phyloP scores from a whole-genome alignment of 2,113 vertebrate genomes.

The Strix uralensis region DNA sequence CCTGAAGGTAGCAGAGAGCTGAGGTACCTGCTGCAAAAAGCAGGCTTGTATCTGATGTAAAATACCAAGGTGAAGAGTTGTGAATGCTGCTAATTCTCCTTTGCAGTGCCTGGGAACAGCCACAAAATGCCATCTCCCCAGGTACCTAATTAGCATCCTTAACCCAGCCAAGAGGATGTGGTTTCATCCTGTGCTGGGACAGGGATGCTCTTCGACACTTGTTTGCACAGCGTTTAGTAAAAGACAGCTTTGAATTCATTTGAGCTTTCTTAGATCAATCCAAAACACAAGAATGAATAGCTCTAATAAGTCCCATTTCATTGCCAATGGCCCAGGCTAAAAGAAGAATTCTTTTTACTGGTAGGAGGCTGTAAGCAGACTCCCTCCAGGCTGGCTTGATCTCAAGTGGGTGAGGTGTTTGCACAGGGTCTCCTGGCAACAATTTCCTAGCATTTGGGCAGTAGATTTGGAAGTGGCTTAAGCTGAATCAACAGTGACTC shows the following conservation, averaged over 20 bases:
- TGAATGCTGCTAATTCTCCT: neutral
- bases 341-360: neutral
- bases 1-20: neutral
- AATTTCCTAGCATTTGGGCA: neutral
- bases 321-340: neutral
- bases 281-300: neutral
- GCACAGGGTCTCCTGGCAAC: neutral
- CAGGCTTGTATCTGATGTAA: neutral
- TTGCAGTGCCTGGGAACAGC: neutral
- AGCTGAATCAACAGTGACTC: neutral
- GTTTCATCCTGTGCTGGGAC: neutral
- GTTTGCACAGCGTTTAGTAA: neutral
- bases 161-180: neutral
- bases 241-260: neutral
- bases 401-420: constrained; percentile 6
- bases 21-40: neutral
- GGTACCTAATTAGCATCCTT: constrained; percentile 8
- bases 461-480: neutral
- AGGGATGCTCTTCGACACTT: neutral
- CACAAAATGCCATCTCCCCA: constrained; percentile 29
- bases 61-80: neutral
- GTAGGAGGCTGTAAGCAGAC: neutral
- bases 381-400: neutral
- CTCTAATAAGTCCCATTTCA: neutral
- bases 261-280: neutral